These are phyloP conservation scores for Drosophila malerkotliana DNA, from an alignment of 1,140 invertebrate species.

Conservation along the genomic window DNA sequence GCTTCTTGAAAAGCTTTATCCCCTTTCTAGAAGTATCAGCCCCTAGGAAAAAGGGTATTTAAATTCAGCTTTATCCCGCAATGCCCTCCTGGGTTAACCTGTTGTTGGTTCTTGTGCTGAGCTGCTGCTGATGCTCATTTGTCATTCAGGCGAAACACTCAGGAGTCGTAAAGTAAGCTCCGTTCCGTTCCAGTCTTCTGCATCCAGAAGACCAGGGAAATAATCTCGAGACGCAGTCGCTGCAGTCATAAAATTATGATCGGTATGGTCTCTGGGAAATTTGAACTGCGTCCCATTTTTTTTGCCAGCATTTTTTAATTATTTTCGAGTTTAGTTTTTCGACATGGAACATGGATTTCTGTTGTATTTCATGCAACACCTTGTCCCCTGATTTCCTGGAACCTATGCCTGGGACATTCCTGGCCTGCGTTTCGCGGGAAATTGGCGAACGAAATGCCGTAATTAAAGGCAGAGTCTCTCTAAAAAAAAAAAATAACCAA, in stretches of 20 bases:
- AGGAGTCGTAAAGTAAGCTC: slow-evolving; percentile 53
- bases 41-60: slow-evolving; percentile 3
- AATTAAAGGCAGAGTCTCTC: slow-evolving; percentile 21
- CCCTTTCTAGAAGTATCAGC: background rate
- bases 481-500: background rate
- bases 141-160: slow-evolving; percentile 80
- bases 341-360: slow-evolving; percentile 68
- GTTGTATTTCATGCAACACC: slow-evolving; percentile 80
- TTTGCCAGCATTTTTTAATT: slow-evolving; percentile 66
- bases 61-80: background rate
- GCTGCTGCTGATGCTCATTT: slow-evolving; percentile 69
- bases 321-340: slow-evolving; percentile 70
- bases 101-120: slow-evolving; percentile 42
- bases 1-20: background rate
- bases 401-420: slow-evolving; percentile 62
- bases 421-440: slow-evolving; percentile 28
- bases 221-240: slow-evolving; percentile 25
- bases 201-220: slow-evolving; percentile 21
- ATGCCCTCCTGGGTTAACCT: slow-evolving; percentile 36
- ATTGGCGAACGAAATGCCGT: slow-evolving; percentile 29
- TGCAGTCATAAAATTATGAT: slow-evolving; percentile 77
- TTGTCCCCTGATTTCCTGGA: slow-evolving; percentile 39
- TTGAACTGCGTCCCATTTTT: slow-evolving; percentile 59
- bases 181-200: slow-evolving; percentile 51
- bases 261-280: slow-evolving; percentile 67